Percentiles rank a stretch among this genome's conserved stretches.
phyloP scores from a whole-genome alignment of 2,797 vertebrate genomes.

The Hydrolagus colliei region DNA sequence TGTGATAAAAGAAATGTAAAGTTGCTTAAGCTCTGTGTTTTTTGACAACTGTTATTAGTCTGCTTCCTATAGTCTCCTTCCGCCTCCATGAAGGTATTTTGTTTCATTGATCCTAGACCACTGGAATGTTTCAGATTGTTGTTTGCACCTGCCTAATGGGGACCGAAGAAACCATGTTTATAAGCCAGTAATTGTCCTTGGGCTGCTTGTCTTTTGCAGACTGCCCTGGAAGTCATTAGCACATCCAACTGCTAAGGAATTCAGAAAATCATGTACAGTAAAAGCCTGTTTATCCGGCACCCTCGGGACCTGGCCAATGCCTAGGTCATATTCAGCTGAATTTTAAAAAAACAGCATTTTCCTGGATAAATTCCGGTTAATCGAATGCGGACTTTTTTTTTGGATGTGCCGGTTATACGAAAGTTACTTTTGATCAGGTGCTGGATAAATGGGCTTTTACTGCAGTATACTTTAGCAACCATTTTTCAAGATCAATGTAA shows the following conservation, averaged over 20 bases:
- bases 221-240: slow-evolving; percentile 34
- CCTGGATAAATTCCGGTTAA: no score
- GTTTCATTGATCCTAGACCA: slow-evolving; percentile 34
- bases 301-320: no score
- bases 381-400: no score
- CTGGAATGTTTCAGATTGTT: slow-evolving; percentile 36
- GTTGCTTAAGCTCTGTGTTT: background rate
- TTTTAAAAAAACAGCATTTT: background rate
- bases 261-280: background rate
- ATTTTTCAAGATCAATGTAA: slow-evolving; percentile 38
- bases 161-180: slow-evolving; percentile 32
- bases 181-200: slow-evolving; percentile 28
- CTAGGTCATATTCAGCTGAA: no score
- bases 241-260: slow-evolving; percentile 22
- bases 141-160: slow-evolving; percentile 36
- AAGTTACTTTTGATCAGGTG: no score
- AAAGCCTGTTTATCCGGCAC: no score
- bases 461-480: slow-evolving; percentile 34
- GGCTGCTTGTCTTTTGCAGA: slow-evolving; percentile 38
- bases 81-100: slow-evolving; percentile 34
- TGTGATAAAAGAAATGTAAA: slow-evolving; percentile 4
- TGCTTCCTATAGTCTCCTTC: background rate
- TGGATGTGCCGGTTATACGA: no score
- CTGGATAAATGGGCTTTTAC: no score
- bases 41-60: slow-evolving; percentile 18